Evolutionary conservation across 2,888 invertebrate species (phyloP).

Genomic region (Orthosia cruda): DNA sequence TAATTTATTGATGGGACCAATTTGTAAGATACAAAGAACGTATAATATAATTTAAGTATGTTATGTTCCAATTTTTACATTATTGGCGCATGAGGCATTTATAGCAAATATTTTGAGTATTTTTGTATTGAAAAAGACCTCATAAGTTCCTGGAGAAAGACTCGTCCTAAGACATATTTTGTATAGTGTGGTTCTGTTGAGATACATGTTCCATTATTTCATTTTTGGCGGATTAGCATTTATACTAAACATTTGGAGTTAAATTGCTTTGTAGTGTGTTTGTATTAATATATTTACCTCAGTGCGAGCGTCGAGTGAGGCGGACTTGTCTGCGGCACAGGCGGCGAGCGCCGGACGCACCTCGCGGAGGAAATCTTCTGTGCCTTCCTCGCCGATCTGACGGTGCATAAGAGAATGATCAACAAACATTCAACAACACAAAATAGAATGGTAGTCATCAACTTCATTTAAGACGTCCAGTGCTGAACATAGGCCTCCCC

Average conservation of each 20-base stretch:
- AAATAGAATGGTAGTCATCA: too few species aligned
- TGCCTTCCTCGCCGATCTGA: slow-evolving; percentile 91
- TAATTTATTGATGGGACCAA: not conserved
- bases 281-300: slow-evolving; percentile 89
- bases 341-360: slow-evolving; percentile 94
- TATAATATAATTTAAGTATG: too few species aligned
- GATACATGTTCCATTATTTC: too few species aligned
- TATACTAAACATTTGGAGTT: not conserved
- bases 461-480: too few species aligned
- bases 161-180: too few species aligned
- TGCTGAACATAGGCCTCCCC: too few species aligned
- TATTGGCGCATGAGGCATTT: not conserved
- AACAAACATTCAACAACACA: too few species aligned
- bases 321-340: slow-evolving; percentile 94
- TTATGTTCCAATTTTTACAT: not conserved
- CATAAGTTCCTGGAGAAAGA: not conserved
- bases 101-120: not conserved
- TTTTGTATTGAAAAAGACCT: not conserved
- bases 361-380: slow-evolving; percentile 94
- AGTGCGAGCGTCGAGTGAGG: slow-evolving; percentile 94
- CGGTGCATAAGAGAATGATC: not conserved
- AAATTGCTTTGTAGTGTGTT: not conserved
- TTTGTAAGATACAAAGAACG: too few species aligned
- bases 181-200: too few species aligned
- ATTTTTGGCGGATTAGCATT: not conserved